Evolutionary conservation across 2,888 invertebrate genomes (phyloP), one percentile per base, ranked within the genome.

Genomic region (Drosophila bunnanda): DNA sequence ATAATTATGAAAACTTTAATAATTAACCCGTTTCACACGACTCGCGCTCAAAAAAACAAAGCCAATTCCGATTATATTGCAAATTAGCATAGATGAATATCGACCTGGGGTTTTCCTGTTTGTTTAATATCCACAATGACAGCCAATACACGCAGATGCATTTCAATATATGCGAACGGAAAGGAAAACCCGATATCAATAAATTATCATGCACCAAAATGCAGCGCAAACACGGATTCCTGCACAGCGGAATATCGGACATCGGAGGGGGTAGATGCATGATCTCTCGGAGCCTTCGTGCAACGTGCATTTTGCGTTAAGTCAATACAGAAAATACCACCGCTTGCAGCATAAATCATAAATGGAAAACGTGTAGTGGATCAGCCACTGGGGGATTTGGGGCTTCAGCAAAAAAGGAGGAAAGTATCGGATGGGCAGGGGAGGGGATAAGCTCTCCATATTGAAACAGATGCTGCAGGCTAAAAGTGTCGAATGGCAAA

Each of bases 281-380:
- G n/a, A n/a, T 41, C 39, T 30, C 25, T 28, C 28, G 15, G 12
- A 25, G 36, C 66, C 28, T 22, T 10, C 43, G 52, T 69, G 69
- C 55, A 46, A 71, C 55, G n/a, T n/a, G 54, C 48, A 54, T 36
- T 69, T 36, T n/a, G 44, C 53, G 53, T 64, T 30, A 30, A 74
- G 57, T 74, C 74, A 73, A 74, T 74, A 74, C 56, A 54, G 57
- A 61, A 55, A 74, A 66, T 71, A 30, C 71, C 65, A 32, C 20
- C 50, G 50, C 20, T 53, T 15, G 53, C 69, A 48, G 55, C 55
- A 74, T 74, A 74, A 73, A 74, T 74, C 74, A 74, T 44, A 61
- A 56, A 66, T 43, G 56, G 73, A 54, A 58, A 69, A 20, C 44
- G 34, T 43, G 28, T 17, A 62, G 44, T 50, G 50, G 41, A 50